These are phyloP conservation scores for Hycleus phaleratus DNA, from an alignment of 1,140 invertebrate genomes.

Conservation along the genomic window DNA sequence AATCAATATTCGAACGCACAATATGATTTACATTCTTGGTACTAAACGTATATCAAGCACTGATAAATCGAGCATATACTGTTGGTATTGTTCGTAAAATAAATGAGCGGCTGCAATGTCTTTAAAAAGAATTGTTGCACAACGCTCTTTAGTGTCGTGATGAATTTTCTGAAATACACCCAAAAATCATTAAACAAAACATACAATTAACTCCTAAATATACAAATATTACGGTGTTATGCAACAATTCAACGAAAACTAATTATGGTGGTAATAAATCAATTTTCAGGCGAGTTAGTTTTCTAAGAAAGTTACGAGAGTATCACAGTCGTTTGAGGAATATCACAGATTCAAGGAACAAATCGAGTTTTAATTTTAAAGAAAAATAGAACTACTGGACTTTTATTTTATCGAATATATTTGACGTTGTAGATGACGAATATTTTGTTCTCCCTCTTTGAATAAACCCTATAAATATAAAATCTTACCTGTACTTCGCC, in stretches of 20 bases:
- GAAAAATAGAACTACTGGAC: too few species aligned
- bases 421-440: too few species aligned
- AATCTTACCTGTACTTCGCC: constrained; percentile 48
- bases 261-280: too few species aligned
- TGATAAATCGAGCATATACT: constrained; percentile 51
- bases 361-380: not conserved
- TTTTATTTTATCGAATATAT: too few species aligned
- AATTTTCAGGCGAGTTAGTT: too few species aligned
- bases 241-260: too few species aligned
- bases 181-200: constrained; percentile 3
- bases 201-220: not conserved
- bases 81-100: constrained; percentile 53
- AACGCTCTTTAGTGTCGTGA: constrained; percentile 41
- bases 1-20: too few species aligned
- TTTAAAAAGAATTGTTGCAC: constrained; percentile 49
- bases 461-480: not conserved
- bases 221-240: not conserved
- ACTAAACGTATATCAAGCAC: constrained; percentile 43
- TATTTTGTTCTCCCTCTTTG: too few species aligned
- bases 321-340: not conserved
- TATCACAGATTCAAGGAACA: not conserved
- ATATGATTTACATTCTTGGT: too few species aligned
- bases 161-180: constrained; percentile 35
- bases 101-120: constrained; percentile 48
- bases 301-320: too few species aligned